phyloP scores from a whole-genome alignment of 2,888 invertebrate species.

The Orchesellides sinensis region DNA sequence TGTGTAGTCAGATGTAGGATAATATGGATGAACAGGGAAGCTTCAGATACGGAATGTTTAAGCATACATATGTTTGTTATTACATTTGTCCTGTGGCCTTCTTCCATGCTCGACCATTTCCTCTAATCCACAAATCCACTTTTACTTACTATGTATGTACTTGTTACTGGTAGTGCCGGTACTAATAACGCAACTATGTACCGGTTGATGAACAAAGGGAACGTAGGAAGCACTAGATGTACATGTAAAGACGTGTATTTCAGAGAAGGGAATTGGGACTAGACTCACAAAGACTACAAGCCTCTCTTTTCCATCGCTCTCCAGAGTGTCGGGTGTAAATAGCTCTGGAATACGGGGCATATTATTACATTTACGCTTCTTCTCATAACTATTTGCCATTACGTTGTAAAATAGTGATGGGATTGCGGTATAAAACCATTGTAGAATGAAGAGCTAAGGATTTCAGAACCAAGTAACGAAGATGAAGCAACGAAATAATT shows the following conservation, averaged over 20 bases:
- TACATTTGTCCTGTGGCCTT: conserved; percentile 45
- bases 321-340: conserved; percentile 56
- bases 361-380: conserved; percentile 57
- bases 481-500: conserved; percentile 36
- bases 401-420: conserved; percentile 51
- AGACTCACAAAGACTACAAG: conserved; percentile 24
- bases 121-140: conserved; percentile 20
- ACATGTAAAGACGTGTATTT: conserved; percentile 15
- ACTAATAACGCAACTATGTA: background rate
- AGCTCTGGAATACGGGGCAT: conserved; percentile 43
- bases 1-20: conserved; percentile 35
- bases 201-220: background rate
- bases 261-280: conserved; percentile 28
- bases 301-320: conserved; percentile 16
- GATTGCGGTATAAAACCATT: conserved; percentile 44
- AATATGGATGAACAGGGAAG: conserved; percentile 15
- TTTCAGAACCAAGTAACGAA: background rate
- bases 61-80: conserved; percentile 19
- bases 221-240: background rate
- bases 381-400: conserved; percentile 50
- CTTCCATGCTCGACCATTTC: conserved; percentile 1
- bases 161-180: conserved; percentile 14
- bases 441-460: conserved; percentile 7
- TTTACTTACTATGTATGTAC: no score
- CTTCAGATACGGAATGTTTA: conserved; percentile 24